These are phyloP conservation scores for Drosophila infuscata DNA, from an alignment of 2,888 invertebrate species.

Conservation along the genomic window DNA sequence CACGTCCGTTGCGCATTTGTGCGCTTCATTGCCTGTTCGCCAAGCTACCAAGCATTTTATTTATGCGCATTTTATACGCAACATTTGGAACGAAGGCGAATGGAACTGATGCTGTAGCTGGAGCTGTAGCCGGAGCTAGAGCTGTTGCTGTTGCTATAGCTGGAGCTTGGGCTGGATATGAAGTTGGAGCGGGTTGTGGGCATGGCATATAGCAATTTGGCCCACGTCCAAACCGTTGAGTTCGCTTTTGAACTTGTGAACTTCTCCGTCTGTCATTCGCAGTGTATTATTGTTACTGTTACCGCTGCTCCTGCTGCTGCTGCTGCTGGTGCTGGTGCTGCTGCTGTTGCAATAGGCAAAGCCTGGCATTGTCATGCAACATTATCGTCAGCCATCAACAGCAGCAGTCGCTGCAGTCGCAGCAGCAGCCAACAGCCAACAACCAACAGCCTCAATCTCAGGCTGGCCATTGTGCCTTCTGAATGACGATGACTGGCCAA, in stretches of 20 bases:
- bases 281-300: constrained; percentile 36
- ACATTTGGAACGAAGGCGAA: constrained; percentile 53
- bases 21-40: constrained; percentile 31
- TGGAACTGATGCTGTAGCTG: not conserved
- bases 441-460: constrained; percentile 32
- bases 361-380: constrained; percentile 56
- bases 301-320: constrained; percentile 12
- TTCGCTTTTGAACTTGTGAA: constrained; percentile 71
- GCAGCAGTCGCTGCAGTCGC: constrained; percentile 20
- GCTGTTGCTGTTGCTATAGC: constrained; percentile 5
- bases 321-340: constrained; percentile 22
- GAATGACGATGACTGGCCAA: constrained; percentile 49
- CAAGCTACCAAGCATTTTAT: constrained; percentile 55
- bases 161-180: not conserved
- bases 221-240: constrained; percentile 31
- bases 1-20: constrained; percentile 39
- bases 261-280: constrained; percentile 57
- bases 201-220: constrained; percentile 52
- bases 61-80: constrained; percentile 75
- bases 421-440: constrained; percentile 8
- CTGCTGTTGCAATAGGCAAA: constrained; percentile 31
- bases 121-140: constrained; percentile 14
- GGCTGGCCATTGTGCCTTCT: constrained; percentile 50
- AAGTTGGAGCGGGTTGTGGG: constrained; percentile 23
- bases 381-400: constrained; percentile 56